phyloP scores from a whole-genome alignment of 2,797 vertebrate species.

The Brotula barbata region DNA sequence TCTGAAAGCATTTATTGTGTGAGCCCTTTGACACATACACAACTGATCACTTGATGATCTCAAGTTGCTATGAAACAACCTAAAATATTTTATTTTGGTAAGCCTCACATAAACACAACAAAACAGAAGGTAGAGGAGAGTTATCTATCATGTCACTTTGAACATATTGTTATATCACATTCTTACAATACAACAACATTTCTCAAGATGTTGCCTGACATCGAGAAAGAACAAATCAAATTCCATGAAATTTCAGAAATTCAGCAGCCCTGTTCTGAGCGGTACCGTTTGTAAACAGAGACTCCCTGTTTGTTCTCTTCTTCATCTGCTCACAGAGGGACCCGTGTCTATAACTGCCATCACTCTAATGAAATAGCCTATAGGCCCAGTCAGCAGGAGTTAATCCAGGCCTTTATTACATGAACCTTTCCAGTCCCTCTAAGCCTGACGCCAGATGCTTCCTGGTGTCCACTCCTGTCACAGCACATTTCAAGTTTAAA shows the following conservation, averaged over 20 bases:
- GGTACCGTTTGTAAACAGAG: conserved; percentile 10
- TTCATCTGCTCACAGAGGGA: conserved; percentile 8
- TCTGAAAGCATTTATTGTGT: no score
- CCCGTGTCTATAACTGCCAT: conserved; percentile 6
- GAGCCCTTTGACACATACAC: no score
- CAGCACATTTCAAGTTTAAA: conserved; percentile 13
- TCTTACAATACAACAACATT: no score
- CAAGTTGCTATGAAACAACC: no score
- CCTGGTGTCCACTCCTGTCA: conserved; percentile 28
- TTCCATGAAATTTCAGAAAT: background rate
- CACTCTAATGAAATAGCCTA: conserved; percentile 40
- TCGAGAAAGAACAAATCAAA: background rate
- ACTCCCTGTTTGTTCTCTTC: conserved; percentile 6
- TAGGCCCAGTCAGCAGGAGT: conserved; percentile 38
- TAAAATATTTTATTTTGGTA: no score
- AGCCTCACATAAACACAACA: no score
- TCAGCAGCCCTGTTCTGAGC: background rate
- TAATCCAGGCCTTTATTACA: conserved; percentile 44
- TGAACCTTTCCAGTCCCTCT: conserved; percentile 29
- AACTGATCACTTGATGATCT: no score
- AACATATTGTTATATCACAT: no score
- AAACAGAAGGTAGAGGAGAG: no score
- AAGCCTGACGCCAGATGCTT: conserved; percentile 41
- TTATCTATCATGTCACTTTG: no score
- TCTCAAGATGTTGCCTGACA: background rate